A percentile compares a stretch with the other conserved stretches of the same genome.
phyloP scores from a whole-genome alignment of 2,113 vertebrate species.

The Lichenostomus cassidix region DNA sequence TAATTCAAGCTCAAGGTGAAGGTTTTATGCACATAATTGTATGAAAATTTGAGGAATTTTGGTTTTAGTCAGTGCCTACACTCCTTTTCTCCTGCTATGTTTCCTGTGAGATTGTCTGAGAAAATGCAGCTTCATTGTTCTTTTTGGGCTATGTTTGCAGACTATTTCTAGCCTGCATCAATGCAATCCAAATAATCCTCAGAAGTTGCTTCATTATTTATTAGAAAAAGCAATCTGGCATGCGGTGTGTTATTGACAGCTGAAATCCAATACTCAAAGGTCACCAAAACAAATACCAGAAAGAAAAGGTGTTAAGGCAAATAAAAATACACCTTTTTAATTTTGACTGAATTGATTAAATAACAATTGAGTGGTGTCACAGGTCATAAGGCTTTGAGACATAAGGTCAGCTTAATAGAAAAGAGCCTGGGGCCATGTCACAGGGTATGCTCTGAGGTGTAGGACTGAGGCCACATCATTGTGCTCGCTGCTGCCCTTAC shows the following conservation, averaged over 20 bases:
- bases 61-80: not conserved
- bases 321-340: slow-evolving; percentile 81
- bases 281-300: slow-evolving; percentile 65
- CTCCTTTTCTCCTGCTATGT: not conserved
- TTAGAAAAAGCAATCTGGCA: slow-evolving; percentile 71
- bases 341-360: slow-evolving; percentile 79
- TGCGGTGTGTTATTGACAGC: slow-evolving; percentile 55
- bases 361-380: slow-evolving; percentile 75
- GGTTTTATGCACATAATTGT: not conserved
- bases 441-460: slow-evolving; percentile 55
- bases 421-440: slow-evolving; percentile 63
- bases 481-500: slow-evolving; percentile 14
- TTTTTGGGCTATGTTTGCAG: not conserved
- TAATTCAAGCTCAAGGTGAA: not conserved
- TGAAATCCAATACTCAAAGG: slow-evolving; percentile 76
- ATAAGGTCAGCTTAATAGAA: slow-evolving; percentile 70
- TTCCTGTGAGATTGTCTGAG: not conserved
- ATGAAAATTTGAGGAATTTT: not conserved
- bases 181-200: slow-evolving; percentile 3
- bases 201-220: slow-evolving; percentile 74
- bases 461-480: slow-evolving; percentile 27
- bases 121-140: not conserved
- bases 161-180: slow-evolving; percentile 30
- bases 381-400: slow-evolving; percentile 73
- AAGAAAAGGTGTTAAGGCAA: slow-evolving; percentile 69